phyloP scores from a whole-genome alignment of 2,888 invertebrate genomes.

The Eudasyphora cyanicolor region DNA sequence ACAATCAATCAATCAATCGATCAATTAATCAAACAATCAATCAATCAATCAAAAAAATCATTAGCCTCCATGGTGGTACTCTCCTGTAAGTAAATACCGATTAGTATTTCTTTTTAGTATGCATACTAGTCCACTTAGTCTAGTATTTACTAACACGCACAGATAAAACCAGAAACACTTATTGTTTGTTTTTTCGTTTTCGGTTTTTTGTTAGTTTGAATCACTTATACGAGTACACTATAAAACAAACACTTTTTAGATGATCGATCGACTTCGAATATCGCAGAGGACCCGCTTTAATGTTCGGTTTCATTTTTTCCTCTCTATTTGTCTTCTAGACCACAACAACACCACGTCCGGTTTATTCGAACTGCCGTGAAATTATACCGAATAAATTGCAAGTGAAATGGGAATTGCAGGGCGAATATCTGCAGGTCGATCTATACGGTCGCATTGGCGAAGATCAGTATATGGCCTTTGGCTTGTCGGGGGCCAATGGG shows the following conservation, averaged over 20 bases:
- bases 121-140: constrained; percentile 11
- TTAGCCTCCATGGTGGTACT: constrained; percentile 96
- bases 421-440: constrained; percentile 88
- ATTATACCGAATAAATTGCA: constrained; percentile 90
- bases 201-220: not conserved
- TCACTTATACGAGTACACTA: no score
- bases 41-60: constrained; percentile 71
- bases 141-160: not conserved
- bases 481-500: constrained; percentile 89
- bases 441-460: constrained; percentile 89
- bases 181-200: not conserved
- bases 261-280: no score
- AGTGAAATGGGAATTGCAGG: constrained; percentile 92
- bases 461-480: constrained; percentile 94
- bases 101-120: not conserved
- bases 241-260: constrained; percentile 25
- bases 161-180: constrained; percentile 10
- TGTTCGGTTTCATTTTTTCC: not conserved
- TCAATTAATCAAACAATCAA: constrained; percentile 38
- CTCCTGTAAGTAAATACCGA: constrained; percentile 88
- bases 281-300: not conserved
- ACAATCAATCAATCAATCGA: constrained; percentile 21
- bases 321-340: constrained; percentile 82
- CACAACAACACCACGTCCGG: constrained; percentile 87
- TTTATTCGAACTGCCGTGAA: constrained; percentile 90